Conservation (phyloP, 2,888 invertebrate genomes). For the Hydropsyche betteni region DNA sequence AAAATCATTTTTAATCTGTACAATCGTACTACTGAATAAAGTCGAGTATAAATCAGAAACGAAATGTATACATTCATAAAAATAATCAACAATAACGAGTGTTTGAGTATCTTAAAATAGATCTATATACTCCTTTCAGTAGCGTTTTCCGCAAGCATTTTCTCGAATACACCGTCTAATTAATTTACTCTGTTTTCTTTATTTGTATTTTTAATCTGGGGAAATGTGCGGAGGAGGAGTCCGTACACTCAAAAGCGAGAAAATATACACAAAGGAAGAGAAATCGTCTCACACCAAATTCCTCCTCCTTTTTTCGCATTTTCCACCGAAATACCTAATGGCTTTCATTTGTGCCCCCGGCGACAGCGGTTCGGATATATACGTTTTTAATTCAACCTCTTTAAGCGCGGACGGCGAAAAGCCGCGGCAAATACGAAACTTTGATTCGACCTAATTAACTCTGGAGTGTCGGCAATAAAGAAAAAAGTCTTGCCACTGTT, state of each 20-base stretch:
- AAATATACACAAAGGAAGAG: neutral
- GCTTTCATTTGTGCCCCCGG: conserved; percentile 5
- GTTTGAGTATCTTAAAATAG: neutral
- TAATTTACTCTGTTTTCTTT: conserved; percentile 22
- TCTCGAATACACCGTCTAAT: conserved; percentile 5
- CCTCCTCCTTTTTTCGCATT: neutral
- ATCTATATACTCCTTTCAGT: conserved; percentile 11
- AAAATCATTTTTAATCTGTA: too few relatives aligned
- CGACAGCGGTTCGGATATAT: conserved; percentile 1
- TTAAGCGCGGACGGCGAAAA: too few relatives aligned
- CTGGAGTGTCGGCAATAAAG: too few relatives aligned
- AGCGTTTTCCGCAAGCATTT: neutral
- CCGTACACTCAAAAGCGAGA: too few relatives aligned
- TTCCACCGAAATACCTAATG: conserved; percentile 10
- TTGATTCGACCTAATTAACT: too few relatives aligned
- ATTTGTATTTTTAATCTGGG: conserved; percentile 29
- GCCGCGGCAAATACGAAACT: too few relatives aligned
- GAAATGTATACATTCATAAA: too few relatives aligned
- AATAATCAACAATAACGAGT: conserved; percentile 3
- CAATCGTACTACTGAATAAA: too few relatives aligned
- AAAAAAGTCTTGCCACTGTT: too few relatives aligned
- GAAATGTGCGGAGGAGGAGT: too few relatives aligned
- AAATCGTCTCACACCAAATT: neutral
- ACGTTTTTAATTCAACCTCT: conserved; percentile 24
- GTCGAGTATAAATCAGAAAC: too few relatives aligned